Percentiles rank a stretch among this genome's conserved stretches.
Conservation (phyloP, 2,797 vertebrate genomes). For the Megaceryle alcyon region DNA sequence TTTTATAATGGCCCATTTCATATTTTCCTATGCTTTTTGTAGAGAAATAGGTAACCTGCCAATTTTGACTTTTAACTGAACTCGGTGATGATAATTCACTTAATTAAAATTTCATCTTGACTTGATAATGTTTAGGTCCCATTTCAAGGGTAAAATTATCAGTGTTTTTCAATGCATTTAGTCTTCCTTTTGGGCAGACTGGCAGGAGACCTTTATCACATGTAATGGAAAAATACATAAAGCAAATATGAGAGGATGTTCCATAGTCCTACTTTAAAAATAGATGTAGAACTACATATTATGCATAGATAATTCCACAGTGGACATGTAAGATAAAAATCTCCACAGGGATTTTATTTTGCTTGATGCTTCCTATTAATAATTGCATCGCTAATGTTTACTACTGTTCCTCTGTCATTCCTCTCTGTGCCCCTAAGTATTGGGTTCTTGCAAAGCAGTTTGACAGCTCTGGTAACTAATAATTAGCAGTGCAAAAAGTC, state of each 20-base stretch:
- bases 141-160: background rate
- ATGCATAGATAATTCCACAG: background rate
- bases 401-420: constrained; percentile 34
- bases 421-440: constrained; percentile 24
- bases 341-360: constrained; percentile 24
- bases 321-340: background rate
- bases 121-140: background rate
- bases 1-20: background rate
- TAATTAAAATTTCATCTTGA: constrained; percentile 1
- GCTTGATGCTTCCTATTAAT: constrained; percentile 25
- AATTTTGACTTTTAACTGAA: background rate
- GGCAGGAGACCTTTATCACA: background rate
- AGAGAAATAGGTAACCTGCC: background rate
- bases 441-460: constrained; percentile 23
- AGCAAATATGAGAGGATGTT: background rate
- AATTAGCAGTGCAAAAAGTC: constrained; percentile 19
- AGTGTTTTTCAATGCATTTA: background rate
- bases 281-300: background rate
- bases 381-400: constrained; percentile 47
- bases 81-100: background rate
- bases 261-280: constrained; percentile 34
- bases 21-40: background rate
- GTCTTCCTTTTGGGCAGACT: background rate
- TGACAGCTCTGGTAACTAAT: constrained; percentile 56
- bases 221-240: constrained; percentile 18